Evolutionary conservation across 1,140 invertebrate species (phyloP).

Genomic region (Drosophila pseudoobscura): DNA sequence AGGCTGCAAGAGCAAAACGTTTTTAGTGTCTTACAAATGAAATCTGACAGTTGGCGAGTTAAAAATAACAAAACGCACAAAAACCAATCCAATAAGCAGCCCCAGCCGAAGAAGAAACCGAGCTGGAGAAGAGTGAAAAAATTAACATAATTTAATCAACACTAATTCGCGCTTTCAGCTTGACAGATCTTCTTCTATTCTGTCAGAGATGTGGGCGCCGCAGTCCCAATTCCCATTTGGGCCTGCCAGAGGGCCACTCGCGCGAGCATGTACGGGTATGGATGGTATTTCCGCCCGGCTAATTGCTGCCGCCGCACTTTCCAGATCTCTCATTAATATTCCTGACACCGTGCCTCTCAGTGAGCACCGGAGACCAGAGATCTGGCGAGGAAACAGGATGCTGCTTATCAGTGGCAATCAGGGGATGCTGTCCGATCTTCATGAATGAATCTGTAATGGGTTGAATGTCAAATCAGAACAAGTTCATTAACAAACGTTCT

Average conservation of each 20-base stretch:
- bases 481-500: constrained; percentile 66
- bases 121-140: constrained; percentile 24
- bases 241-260: neutral
- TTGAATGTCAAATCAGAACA: constrained; percentile 48
- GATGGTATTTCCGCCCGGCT: constrained; percentile 56
- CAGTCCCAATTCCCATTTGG: constrained; percentile 16
- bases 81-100: constrained; percentile 39
- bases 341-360: constrained; percentile 13
- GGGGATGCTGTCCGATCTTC: constrained; percentile 18
- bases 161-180: constrained; percentile 72
- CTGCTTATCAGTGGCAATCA: constrained; percentile 74
- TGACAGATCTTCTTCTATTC: constrained; percentile 42
- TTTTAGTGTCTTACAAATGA: constrained; percentile 77
- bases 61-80: constrained; percentile 64
- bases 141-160: constrained; percentile 80
- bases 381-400: constrained; percentile 70
- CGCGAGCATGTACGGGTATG: constrained; percentile 2
- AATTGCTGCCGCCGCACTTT: constrained; percentile 50
- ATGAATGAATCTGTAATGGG: constrained; percentile 50
- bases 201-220: constrained; percentile 54
- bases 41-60: constrained; percentile 73
- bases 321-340: constrained; percentile 57
- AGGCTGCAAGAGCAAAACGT: constrained; percentile 70
- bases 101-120: constrained; percentile 1
- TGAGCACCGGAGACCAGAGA: constrained; percentile 21